A percentile compares a stretch with the other conserved stretches of the same genome.
phyloP scores from a whole-genome alignment of 64 coral and sea anemone genomes.

The Dendrophyllia cribrosa region DNA sequence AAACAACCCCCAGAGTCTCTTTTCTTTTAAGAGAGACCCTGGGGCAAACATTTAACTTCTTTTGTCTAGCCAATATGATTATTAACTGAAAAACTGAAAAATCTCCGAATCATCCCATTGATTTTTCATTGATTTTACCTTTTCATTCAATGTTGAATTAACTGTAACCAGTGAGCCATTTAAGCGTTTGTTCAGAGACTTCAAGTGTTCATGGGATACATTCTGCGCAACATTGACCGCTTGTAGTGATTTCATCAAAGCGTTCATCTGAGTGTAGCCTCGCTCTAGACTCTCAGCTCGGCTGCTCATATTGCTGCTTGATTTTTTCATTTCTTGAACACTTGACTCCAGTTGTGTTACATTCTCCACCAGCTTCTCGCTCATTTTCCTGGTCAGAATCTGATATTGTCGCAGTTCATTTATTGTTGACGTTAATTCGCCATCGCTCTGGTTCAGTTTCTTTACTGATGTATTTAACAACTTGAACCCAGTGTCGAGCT shows the following conservation, averaged over 20 bases:
- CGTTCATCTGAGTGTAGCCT: slow-evolving; percentile 30
- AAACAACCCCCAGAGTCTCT: too few relatives aligned
- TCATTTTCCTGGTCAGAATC: not conserved
- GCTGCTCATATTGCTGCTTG: not conserved
- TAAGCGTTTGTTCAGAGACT: not conserved
- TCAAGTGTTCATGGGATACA: not conserved
- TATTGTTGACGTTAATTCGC: not conserved
- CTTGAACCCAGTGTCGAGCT: not conserved
- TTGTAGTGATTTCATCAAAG: not conserved
- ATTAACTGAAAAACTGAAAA: too few relatives aligned
- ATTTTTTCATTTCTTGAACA: not conserved
- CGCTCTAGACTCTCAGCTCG: not conserved
- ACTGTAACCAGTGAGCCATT: not conserved
- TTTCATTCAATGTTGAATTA: not conserved
- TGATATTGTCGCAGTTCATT: slow-evolving; percentile 23
- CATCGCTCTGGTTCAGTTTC: not conserved
- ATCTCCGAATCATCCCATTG: too few relatives aligned
- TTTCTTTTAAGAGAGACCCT: too few relatives aligned
- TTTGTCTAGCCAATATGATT: too few relatives aligned
- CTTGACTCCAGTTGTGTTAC: slow-evolving; percentile 3
- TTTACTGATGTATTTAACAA: slow-evolving; percentile 12
- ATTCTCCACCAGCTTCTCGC: not conserved
- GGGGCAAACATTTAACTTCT: too few relatives aligned
- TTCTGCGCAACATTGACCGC: not conserved
- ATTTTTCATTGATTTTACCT: not conserved